Percentiles rank a stretch among this genome's conserved stretches.
Conservation (phyloP, 2,888 invertebrate genomes). For the Calliphora vomitoria region DNA sequence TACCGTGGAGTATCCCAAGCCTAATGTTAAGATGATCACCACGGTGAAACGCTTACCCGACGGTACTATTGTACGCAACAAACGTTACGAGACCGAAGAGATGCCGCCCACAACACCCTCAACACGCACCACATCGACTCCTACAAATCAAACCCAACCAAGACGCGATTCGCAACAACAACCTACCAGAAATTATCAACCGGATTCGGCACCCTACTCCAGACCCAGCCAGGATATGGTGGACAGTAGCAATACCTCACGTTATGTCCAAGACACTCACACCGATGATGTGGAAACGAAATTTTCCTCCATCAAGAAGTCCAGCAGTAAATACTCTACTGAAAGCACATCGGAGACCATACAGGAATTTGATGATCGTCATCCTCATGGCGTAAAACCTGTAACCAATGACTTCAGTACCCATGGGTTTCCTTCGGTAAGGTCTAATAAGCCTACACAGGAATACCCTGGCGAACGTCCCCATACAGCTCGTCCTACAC, state of each 20-base stretch:
- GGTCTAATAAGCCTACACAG: conserved; percentile 79
- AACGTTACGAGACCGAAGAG: conserved; percentile 87
- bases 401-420: conserved; percentile 77
- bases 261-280: conserved; percentile 74
- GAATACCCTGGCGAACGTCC: conserved; percentile 78
- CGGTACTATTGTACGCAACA: conserved; percentile 89
- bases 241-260: conserved; percentile 79
- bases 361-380: conserved; percentile 77
- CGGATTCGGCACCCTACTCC: conserved; percentile 51
- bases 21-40: conserved; percentile 88
- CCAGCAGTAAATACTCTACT: conserved; percentile 82
- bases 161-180: conserved; percentile 70
- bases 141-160: conserved; percentile 49
- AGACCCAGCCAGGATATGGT: conserved; percentile 77
- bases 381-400: conserved; percentile 49
- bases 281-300: conserved; percentile 77
- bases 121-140: conserved; percentile 62
- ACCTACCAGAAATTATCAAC: conserved; percentile 49
- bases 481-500: conserved; percentile 46
- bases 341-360: conserved; percentile 83
- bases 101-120: conserved; percentile 70
- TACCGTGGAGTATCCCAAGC: conserved; percentile 87
- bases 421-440: conserved; percentile 80
- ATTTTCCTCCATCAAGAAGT: conserved; percentile 81
- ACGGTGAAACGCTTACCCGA: conserved; percentile 89